Conservation (phyloP, 2,888 invertebrate genomes). For the Flabesymbios commensalis region DNA sequence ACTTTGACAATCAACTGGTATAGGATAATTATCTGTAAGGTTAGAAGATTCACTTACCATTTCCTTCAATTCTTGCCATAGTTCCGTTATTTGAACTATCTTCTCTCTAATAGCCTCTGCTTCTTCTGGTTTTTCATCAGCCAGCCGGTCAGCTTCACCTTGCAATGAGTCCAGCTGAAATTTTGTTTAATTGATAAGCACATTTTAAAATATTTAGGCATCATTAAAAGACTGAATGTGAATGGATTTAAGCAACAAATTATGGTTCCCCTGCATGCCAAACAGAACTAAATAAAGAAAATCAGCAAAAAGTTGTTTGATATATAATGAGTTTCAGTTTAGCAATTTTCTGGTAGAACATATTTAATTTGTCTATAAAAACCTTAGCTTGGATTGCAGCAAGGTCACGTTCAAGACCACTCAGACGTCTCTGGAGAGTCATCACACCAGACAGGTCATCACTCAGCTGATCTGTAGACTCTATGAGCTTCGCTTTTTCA, state of each 20-base stretch:
- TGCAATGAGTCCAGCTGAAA: conserved; percentile 81
- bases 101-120: conserved; percentile 67
- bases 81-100: conserved; percentile 84
- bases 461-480: conserved; percentile 96
- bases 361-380: too few relatives aligned
- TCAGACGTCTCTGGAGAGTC: conserved; percentile 93
- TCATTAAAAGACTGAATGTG: background rate
- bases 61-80: conserved; percentile 96
- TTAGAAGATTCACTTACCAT: conserved; percentile 74
- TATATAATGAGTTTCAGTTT: too few relatives aligned
- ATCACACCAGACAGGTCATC: conserved; percentile 96
- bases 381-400: conserved; percentile 96
- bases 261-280: too few relatives aligned
- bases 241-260: too few relatives aligned
- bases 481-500: conserved; percentile 97
- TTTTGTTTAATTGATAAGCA: background rate
- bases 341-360: too few relatives aligned
- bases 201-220: background rate
- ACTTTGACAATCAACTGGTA: too few relatives aligned
- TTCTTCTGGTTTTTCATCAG: conserved; percentile 86
- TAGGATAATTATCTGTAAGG: too few relatives aligned
- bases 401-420: conserved; percentile 98
- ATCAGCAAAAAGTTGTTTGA: too few relatives aligned
- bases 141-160: conserved; percentile 88
- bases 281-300: too few relatives aligned